phyloP scores from a whole-genome alignment of 2,113 vertebrate species.

The Caranx melampygus region DNA sequence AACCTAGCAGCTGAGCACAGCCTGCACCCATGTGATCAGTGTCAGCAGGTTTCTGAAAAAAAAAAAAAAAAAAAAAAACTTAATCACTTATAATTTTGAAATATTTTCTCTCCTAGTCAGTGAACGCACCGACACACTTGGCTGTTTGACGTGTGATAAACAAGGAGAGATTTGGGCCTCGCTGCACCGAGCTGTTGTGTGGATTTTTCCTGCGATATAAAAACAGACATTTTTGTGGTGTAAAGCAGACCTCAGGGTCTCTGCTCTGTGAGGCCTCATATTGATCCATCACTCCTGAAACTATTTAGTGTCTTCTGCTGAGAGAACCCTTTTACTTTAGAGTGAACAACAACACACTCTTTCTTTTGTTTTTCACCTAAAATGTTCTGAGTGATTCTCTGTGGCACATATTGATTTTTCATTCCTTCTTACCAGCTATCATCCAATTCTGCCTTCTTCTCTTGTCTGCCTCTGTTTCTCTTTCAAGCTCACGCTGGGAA shows the following conservation, averaged over 20 bases:
- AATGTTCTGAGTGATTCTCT: constrained; percentile 64
- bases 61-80: no score
- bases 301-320: constrained; percentile 52
- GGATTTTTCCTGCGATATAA: constrained; percentile 29
- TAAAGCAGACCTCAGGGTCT: constrained; percentile 29
- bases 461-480: constrained; percentile 16
- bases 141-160: no score
- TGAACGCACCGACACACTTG: no score
- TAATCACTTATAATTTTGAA: no score
- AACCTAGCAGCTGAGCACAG: background rate
- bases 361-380: constrained; percentile 62
- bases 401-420: constrained; percentile 66
- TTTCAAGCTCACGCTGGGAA: background rate
- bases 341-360: constrained; percentile 37
- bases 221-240: constrained; percentile 32
- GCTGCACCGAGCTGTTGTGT: constrained; percentile 22
- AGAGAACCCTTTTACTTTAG: constrained; percentile 61
- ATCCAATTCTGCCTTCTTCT: constrained; percentile 34
- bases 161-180: background rate
- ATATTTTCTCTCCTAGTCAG: no score
- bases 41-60: background rate
- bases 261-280: constrained; percentile 31
- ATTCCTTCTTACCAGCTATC: constrained; percentile 42
- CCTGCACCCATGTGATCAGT: background rate
- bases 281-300: constrained; percentile 57